Base-by-base conservation (phyloP, 2,888 invertebrate species). In the Athripsodes cinereus region DNA sequence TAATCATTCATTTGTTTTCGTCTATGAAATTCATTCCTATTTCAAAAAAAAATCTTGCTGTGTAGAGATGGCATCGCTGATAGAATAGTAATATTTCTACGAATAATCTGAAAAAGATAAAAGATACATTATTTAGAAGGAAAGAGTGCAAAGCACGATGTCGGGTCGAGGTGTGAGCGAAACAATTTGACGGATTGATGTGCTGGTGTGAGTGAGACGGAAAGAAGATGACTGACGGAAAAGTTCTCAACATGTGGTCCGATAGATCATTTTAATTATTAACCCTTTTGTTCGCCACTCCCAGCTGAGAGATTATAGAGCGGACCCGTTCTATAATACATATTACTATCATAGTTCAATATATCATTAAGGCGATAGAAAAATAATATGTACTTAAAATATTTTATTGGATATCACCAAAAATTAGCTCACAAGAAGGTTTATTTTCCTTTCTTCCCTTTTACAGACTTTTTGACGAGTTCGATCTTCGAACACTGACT, bases 261-360 rank as follows among this genome's bases (percentile, higher is more conserved):
- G 52, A 34, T 53, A 53, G 61, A 52, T 58, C 58, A 58, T 61
- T 61, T 61, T 61, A 61, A 61, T 61, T 61, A 61, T 50, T 56
- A 49, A 22, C 53, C 55, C 61, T 58, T 40, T 61, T 58, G 58
- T 61, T 56, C 55, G 58, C 49, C 53, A 35, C 55, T 44, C 50
- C 47, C 47, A 47, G 47, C 21, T 47, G 47, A 19, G 47, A 47
- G 19, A 47, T 47, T 2, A 46, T n/a, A 13, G 26, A 26, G 10
- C 26, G 26, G 5, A 26, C 26, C 10, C 26, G 10, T 26, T 26
- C 5, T 26, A 26, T 26, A 26, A 26, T 3, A 26, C 26, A n/a
- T n/a, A n/a, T n/a, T n/a, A n/a, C n/a, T n/a, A n/a, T n/a, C n/a
- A n/a, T n/a, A n/a, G n/a, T n/a, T n/a, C n/a, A n/a, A n/a, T n/a